Percentiles rank a stretch among this genome's conserved stretches.
These are phyloP conservation scores for Lasiurus cinereus DNA, from an alignment of 2,113 vertebrate species.

Conservation along the genomic window DNA sequence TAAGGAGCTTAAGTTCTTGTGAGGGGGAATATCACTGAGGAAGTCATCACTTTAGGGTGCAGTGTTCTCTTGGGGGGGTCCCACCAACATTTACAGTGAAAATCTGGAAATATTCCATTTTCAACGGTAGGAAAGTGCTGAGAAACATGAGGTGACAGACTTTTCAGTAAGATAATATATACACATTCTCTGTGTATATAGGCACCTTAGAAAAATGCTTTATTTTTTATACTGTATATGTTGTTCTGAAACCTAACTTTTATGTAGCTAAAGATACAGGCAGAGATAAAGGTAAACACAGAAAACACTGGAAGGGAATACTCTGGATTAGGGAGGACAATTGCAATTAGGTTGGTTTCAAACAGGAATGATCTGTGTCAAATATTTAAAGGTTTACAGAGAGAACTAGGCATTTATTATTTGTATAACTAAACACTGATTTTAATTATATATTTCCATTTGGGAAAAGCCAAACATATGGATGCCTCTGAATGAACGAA, in stretches of 20 bases:
- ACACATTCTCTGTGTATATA: not conserved
- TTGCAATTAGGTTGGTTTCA: not conserved
- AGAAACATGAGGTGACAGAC: not conserved
- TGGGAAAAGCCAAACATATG: not conserved
- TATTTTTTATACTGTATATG: not conserved
- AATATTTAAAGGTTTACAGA: not conserved
- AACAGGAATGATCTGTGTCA: not conserved
- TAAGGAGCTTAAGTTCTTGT: not conserved
- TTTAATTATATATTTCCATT: slow-evolving; percentile 31
- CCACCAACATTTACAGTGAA: not conserved
- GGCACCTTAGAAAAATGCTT: not conserved
- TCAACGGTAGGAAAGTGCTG: not conserved
- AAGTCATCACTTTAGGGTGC: not conserved
- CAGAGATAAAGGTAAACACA: not conserved
- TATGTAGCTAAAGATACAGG: not conserved
- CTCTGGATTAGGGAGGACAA: not conserved
- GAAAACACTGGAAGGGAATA: not conserved
- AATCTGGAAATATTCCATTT: not conserved
- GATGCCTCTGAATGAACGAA: not conserved
- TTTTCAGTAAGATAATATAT: not conserved
- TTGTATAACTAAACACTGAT: slow-evolving; percentile 1
- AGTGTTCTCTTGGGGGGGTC: not conserved
- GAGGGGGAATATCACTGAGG: not conserved
- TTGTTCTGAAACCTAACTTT: not conserved
- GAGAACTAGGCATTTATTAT: not conserved